These are phyloP conservation scores for Limnephilus marmoratus DNA, from an alignment of 2,888 invertebrate species.

Conservation along the genomic window DNA sequence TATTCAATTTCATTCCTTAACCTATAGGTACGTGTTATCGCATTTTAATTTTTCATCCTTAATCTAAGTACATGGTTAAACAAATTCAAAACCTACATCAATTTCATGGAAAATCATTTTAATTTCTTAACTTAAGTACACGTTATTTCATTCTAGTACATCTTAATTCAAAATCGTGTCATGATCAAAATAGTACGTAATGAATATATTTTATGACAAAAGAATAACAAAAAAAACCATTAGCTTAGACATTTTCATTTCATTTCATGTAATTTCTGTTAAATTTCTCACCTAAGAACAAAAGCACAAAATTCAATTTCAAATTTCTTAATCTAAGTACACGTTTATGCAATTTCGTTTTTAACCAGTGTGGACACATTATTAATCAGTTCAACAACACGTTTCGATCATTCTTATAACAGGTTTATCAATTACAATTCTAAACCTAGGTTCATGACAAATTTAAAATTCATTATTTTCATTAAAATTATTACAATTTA, in stretches of 20 bases:
- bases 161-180: neutral
- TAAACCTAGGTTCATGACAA: too few relatives aligned
- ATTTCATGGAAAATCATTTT: too few relatives aligned
- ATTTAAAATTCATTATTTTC: too few relatives aligned
- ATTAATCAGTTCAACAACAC: too few relatives aligned
- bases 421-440: too few relatives aligned
- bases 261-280: too few relatives aligned
- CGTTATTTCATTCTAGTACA: neutral
- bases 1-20: too few relatives aligned
- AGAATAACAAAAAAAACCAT: neutral
- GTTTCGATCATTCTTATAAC: too few relatives aligned
- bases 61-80: neutral
- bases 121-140: too few relatives aligned
- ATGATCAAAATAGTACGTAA: neutral
- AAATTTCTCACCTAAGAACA: neutral
- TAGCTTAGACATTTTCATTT: neutral
- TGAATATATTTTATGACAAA: neutral
- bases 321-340: neutral
- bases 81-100: neutral
- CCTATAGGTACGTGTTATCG: too few relatives aligned
- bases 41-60: neutral
- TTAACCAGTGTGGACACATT: neutral
- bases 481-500: too few relatives aligned
- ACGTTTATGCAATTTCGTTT: neutral
- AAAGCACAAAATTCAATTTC: neutral